Evolutionary conservation across 2,113 vertebrate genomes (phyloP).

Genomic region (Rhadina sibilatrix): DNA sequence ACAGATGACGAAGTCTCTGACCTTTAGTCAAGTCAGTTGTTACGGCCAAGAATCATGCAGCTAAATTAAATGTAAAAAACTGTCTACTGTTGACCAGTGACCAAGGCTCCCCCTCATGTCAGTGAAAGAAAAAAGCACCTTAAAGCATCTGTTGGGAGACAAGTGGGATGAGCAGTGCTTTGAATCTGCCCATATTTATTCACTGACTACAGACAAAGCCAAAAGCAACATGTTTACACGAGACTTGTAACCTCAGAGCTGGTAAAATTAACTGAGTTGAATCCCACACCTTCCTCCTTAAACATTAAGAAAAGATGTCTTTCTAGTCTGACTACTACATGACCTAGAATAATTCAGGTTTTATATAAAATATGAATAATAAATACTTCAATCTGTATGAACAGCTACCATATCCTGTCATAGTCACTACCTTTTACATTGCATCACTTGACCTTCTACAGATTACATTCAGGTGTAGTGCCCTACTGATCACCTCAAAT

Average conservation of each 20-base stretch:
- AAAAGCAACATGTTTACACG: neutral
- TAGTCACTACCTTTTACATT: neutral
- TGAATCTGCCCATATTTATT: neutral
- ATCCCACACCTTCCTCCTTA: neutral
- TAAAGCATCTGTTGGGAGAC: neutral
- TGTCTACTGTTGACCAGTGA: neutral
- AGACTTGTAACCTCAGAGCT: neutral
- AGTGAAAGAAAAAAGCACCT: neutral
- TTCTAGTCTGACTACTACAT: neutral
- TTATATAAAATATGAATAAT: conserved; percentile 1
- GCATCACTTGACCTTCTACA: neutral
- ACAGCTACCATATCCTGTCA: neutral
- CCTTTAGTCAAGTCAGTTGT: neutral
- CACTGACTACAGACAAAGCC: neutral
- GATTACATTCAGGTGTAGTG: neutral
- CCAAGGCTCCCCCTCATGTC: neutral
- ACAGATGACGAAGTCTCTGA: neutral
- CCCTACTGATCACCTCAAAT: neutral
- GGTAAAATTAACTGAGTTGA: neutral
- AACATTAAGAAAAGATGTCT: neutral
- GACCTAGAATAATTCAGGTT: neutral
- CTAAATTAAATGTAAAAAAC: neutral
- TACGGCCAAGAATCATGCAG: neutral
- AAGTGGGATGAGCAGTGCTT: neutral
- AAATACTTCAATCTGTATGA: neutral